Conservation (phyloP, 1,140 invertebrate genomes). For the Lycorma delicatula region DNA sequence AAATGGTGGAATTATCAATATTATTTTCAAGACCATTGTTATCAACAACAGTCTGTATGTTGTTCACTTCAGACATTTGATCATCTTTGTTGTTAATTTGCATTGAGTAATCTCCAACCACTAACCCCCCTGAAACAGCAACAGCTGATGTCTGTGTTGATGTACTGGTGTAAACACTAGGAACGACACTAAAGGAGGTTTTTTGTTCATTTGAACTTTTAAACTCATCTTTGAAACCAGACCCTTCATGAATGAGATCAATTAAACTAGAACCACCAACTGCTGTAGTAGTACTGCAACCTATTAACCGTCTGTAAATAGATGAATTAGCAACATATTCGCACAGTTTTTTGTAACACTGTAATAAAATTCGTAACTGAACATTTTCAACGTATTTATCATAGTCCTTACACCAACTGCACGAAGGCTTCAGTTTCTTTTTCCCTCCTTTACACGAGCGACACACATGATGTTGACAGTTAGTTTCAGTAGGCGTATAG, state of each 20-base stretch:
- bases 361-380: conserved; percentile 65
- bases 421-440: conserved; percentile 74
- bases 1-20: conserved; percentile 57
- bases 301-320: conserved; percentile 51
- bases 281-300: conserved; percentile 36
- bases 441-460: conserved; percentile 68
- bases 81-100: too few species aligned
- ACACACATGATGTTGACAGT: conserved; percentile 84
- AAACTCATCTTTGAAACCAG: conserved; percentile 66
- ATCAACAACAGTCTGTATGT: conserved; percentile 16
- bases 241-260: conserved; percentile 68
- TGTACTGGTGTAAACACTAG: conserved; percentile 56
- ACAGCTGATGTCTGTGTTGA: conserved; percentile 47
- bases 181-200: conserved; percentile 60
- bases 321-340: conserved; percentile 62
- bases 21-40: conserved; percentile 7
- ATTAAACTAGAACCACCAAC: conserved; percentile 35
- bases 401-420: conserved; percentile 77
- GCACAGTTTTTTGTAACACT: conserved; percentile 84
- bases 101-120: too few species aligned
- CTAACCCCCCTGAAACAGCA: conserved; percentile 3
- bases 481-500: conserved; percentile 65
- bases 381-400: conserved; percentile 75
- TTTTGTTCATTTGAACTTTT: conserved; percentile 57
- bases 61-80: not conserved